A percentile compares a stretch with the other conserved stretches of the same genome.
phyloP scores from a whole-genome alignment of 2,888 invertebrate species.

The Hydrotaea diabolus region DNA sequence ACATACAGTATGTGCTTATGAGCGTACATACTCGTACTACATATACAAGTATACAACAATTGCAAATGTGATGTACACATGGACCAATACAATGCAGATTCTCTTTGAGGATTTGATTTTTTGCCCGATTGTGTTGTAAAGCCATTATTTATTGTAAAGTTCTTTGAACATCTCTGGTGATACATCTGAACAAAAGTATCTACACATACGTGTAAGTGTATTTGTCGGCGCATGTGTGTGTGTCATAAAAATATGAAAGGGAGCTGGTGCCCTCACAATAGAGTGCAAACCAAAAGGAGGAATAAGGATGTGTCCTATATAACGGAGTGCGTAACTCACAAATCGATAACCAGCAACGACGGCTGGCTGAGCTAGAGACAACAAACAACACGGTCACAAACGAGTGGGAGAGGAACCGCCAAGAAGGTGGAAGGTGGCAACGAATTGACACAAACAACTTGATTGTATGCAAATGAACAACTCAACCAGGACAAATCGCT shows the following conservation, averaged over 20 bases:
- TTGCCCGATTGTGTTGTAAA: constrained; percentile 17
- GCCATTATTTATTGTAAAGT: constrained; percentile 24
- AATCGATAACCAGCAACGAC: not conserved
- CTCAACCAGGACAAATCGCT: constrained; percentile 17
- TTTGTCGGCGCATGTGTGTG: not conserved
- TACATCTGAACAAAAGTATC: not conserved
- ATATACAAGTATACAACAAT: too few species aligned
- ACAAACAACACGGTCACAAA: not conserved
- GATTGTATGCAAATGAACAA: constrained; percentile 24
- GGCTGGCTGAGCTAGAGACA: too few species aligned
- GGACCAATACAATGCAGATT: too few species aligned
- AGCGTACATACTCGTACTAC: too few species aligned
- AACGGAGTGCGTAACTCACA: not conserved
- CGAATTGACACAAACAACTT: constrained; percentile 15
- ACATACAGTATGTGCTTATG: too few species aligned
- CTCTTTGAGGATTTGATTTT: constrained; percentile 29
- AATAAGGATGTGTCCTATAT: constrained; percentile 1
- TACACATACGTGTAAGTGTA: not conserved
- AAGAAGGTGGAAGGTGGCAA: not conserved
- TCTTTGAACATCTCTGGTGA: constrained; percentile 42
- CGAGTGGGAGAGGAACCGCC: too few species aligned
- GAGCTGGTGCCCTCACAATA: not conserved
- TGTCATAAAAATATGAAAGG: not conserved
- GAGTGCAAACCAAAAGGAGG: constrained; percentile 32
- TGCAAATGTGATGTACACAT: too few species aligned